These are phyloP conservation scores for Oenanthe melanoleuca DNA, from an alignment of 2,113 vertebrate genomes.

Conservation along the genomic window DNA sequence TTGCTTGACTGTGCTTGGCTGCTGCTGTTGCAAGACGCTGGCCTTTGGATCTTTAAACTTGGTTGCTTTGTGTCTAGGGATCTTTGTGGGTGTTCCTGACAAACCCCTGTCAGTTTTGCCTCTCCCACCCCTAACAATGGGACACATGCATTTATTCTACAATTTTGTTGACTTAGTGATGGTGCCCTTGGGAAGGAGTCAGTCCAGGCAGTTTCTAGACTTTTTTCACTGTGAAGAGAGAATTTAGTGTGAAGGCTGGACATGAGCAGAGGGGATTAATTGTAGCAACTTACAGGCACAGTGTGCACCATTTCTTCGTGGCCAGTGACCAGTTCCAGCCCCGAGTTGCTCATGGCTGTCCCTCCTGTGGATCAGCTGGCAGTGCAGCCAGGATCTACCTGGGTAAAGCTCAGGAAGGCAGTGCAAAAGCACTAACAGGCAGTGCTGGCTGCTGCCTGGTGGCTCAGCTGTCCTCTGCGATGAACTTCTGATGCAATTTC, in stretches of 20 bases:
- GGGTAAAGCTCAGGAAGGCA: neutral
- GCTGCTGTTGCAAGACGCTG: neutral
- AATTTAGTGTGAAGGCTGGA: neutral
- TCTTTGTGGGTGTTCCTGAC: slow-evolving; percentile 61
- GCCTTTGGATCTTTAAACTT: slow-evolving; percentile 35
- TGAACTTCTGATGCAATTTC: slow-evolving; percentile 54
- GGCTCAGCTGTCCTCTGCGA: slow-evolving; percentile 14
- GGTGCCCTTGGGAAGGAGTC: slow-evolving; percentile 23
- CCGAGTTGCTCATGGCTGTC: fast-evolving
- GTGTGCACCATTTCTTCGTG: neutral
- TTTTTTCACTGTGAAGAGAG: neutral
- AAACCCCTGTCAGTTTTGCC: neutral
- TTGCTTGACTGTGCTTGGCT: neutral
- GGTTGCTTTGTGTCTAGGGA: slow-evolving; percentile 25
- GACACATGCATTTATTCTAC: neutral
- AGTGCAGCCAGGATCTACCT: neutral
- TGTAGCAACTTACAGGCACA: neutral
- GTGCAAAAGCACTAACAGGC: neutral
- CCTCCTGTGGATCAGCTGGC: neutral
- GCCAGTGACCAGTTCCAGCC: neutral
- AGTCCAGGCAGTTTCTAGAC: neutral
- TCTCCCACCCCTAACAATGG: slow-evolving; percentile 38
- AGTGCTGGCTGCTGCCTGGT: neutral
- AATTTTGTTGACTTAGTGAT: slow-evolving; percentile 8
- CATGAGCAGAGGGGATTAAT: neutral